Evolutionary conservation across 53 echinoderm and acorn worm genomes (phyloP), one percentile per base, ranked within the genome.

Genomic region (Actinopyga echinites): DNA sequence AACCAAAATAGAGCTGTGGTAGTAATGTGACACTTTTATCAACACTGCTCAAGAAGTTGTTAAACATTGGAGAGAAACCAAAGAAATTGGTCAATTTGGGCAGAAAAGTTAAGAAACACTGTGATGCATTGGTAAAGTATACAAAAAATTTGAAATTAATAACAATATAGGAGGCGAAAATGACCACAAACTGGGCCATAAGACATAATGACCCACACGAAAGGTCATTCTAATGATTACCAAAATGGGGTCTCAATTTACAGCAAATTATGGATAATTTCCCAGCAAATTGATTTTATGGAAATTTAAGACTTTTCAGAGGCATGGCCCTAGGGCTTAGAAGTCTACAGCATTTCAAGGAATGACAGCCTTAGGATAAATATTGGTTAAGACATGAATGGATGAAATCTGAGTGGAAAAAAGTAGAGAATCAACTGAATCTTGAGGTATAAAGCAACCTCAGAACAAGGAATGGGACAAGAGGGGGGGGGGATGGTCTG

Each of bases 61-160:
- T 30, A 65, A 65, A 65, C 30, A 30, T 65, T 66, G 30, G 1
- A 36, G 25, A 24, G 71, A 71, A 71, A 44, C 25, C 10, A 12
- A 40, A 71, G 71, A 71, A 71, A 71, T 71, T 71, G 71, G 71
- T 71, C 71, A 71, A 44, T 71, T 71, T 71, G 35, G 13, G 22
- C 11, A 40, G 42, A 22, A 38, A 35, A 67, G 11, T 5, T 71
- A 71, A 71, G 71, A 34, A 24, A 44, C 38, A 71, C 40, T 26
- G 40, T 6, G 10, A 28, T 12, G 11, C 25, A 44, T 71, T 6
- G 7, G 15, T 49, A 17, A 49, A n/a, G n/a, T 13, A 17, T 49
- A 6, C 17, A 17, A 49, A 49, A 15, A 49, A 49, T 49, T n/a
- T n/a, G n/a, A 17, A 49, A 36, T 30, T 65, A 12, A 10, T 65